These are phyloP conservation scores for Malacoctenus gilli DNA, from an alignment of 2,797 vertebrate species.

Conservation along the genomic window DNA sequence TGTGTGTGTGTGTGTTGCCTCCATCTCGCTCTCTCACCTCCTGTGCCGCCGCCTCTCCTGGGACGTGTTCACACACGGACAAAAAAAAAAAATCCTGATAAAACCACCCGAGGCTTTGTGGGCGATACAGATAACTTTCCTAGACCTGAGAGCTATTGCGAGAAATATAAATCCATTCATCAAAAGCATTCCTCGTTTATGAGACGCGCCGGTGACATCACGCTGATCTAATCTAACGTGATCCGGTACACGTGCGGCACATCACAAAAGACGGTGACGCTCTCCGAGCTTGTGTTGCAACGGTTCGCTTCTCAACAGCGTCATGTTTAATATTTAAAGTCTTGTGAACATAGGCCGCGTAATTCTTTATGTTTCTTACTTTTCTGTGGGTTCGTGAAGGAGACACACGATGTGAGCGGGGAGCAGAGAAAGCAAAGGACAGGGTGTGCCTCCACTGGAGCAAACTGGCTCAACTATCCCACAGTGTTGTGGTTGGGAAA, in stretches of 20 bases:
- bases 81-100: too few species aligned
- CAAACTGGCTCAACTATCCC: conserved; percentile 8
- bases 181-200: background rate
- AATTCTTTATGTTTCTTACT: background rate
- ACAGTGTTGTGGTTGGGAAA: background rate
- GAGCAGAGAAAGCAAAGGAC: conserved; percentile 1
- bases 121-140: background rate
- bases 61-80: conserved; percentile 16
- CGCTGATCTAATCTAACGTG: too few species aligned
- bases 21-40: background rate
- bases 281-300: too few species aligned
- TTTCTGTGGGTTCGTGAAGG: conserved; percentile 2
- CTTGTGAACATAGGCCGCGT: background rate
- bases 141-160: background rate
- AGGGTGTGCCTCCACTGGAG: conserved; percentile 36
- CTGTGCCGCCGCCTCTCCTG: conserved; percentile 11
- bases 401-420: conserved; percentile 12
- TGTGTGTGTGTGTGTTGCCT: conserved; percentile 10
- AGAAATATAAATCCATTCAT: background rate
- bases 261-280: too few species aligned
- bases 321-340: too few species aligned
- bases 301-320: too few species aligned
- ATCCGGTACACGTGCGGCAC: background rate
- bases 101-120: background rate
- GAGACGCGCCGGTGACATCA: background rate